Evolutionary conservation across 2,888 invertebrate genomes (phyloP).

Genomic region (Erebia ligea): DNA sequence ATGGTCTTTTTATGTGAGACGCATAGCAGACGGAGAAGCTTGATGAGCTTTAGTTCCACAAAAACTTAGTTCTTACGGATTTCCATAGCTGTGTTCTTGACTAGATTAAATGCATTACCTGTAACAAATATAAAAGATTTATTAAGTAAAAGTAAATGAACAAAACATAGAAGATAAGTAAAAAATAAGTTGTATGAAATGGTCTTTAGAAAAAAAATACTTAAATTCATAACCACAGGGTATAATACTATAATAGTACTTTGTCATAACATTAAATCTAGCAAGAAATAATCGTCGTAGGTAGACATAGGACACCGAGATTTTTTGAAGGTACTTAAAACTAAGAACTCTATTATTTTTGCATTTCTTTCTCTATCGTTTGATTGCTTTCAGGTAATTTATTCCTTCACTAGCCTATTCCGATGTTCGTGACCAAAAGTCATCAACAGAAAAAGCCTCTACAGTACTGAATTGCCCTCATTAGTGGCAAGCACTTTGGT

Average conservation of each 20-base stretch:
- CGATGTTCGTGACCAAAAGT: conserved; percentile 29
- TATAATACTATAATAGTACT: too few species aligned
- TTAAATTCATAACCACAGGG: too few species aligned
- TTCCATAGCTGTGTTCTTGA: neutral
- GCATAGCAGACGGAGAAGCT: too few species aligned
- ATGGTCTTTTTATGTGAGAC: too few species aligned
- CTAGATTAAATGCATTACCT: neutral
- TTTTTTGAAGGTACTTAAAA: neutral
- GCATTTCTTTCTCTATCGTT: neutral
- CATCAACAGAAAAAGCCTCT: conserved; percentile 22
- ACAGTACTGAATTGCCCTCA: conserved; percentile 23
- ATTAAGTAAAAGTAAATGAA: neutral
- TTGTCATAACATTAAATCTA: too few species aligned
- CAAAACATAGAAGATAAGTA: neutral
- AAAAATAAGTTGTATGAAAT: too few species aligned
- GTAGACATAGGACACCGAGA: neutral
- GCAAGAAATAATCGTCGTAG: neutral
- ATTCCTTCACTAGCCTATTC: conserved; percentile 3
- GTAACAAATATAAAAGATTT: neutral
- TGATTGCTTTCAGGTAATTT: conserved; percentile 1
- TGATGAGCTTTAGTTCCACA: neutral
- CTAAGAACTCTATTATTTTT: neutral
- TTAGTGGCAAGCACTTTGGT: conserved; percentile 12
- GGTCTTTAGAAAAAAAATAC: too few species aligned
- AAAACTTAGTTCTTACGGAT: neutral